Evolutionary conservation across 2,113 vertebrate genomes (phyloP), one percentile per base, ranked within the genome.

Genomic region (Albula glossodonta): DNA sequence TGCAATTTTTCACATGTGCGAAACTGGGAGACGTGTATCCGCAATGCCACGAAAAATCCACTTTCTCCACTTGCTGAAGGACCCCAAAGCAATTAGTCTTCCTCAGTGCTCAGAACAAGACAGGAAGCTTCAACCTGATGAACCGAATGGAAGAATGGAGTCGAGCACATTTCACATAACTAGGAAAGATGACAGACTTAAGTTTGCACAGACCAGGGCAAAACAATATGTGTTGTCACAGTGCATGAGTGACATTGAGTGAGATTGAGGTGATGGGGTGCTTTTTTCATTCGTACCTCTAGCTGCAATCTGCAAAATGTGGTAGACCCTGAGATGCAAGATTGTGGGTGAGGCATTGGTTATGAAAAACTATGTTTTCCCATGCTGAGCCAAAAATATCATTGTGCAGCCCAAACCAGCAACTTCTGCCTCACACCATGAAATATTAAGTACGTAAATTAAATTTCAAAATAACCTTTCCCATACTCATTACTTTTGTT

Each of bases 401-500:
- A 70, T n/a, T 31, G 17, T 19, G 60, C 57, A 83, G 70, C 60
- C 48, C 41, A 60, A 66, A 70, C 48, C 82, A 70, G 25, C 51
- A 70, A 10, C 60, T 19, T 51, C 8, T 48, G 3, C 31, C 50
- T 50, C 82, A 66, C 48, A 60, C 51, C 60, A 12, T 83, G 60
- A 48, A 70, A n/a, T 83, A 83, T 70, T 70, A 51, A 83, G 60
- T 9, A 49, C 81, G 50, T 50, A 4, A 79, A 83, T n/a, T 60
- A 48, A 1, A 12, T 83, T 83, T 83, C 3, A 63, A 83, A 83
- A 60, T 41, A 41, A 9, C 11, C 57, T 82, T 56, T 82, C 31
- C 2, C 10, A 4, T 83, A 56, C 13, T 7, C 11, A 10, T 82
- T 31, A 13, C 11, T 19, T 82, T 57, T 25, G 52, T 8, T 53